Conservation (phyloP, 2,888 invertebrate species). For the Agelastica alni region DNA sequence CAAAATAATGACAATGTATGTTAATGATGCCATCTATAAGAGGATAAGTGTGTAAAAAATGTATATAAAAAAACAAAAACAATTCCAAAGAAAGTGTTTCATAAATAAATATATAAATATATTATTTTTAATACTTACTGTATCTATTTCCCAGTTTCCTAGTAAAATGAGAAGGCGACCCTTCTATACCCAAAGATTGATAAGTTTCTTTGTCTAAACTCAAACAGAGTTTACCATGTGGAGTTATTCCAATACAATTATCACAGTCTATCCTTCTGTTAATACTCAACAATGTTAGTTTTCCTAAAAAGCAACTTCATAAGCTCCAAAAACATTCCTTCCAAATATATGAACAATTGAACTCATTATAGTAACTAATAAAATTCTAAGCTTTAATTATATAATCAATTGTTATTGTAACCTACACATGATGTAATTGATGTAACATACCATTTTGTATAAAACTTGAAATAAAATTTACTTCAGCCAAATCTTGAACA, state of each 20-base stretch:
- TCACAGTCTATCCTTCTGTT: constrained; percentile 59
- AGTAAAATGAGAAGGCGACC: constrained; percentile 44
- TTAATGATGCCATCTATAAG: too few species aligned
- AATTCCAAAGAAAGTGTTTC: too few species aligned
- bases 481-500: constrained; percentile 57
- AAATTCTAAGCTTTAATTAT: too few species aligned
- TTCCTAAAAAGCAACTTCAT: constrained; percentile 49
- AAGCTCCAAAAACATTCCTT: neutral
- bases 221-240: constrained; percentile 59
- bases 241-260: constrained; percentile 59
- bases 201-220: constrained; percentile 59
- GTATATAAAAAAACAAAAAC: too few species aligned
- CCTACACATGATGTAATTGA: too few species aligned
- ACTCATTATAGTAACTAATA: too few species aligned
- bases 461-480: constrained; percentile 62
- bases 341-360: too few species aligned
- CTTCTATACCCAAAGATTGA: constrained; percentile 62
- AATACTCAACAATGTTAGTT: constrained; percentile 57
- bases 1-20: too few species aligned
- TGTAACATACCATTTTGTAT: constrained; percentile 61
- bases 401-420: too few species aligned
- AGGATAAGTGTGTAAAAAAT: too few species aligned
- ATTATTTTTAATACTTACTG: too few species aligned
- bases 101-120: too few species aligned
- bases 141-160: constrained; percentile 32